These are phyloP conservation scores for Argyrosomus regius DNA, from an alignment of 2,797 vertebrate genomes.

Conservation along the genomic window DNA sequence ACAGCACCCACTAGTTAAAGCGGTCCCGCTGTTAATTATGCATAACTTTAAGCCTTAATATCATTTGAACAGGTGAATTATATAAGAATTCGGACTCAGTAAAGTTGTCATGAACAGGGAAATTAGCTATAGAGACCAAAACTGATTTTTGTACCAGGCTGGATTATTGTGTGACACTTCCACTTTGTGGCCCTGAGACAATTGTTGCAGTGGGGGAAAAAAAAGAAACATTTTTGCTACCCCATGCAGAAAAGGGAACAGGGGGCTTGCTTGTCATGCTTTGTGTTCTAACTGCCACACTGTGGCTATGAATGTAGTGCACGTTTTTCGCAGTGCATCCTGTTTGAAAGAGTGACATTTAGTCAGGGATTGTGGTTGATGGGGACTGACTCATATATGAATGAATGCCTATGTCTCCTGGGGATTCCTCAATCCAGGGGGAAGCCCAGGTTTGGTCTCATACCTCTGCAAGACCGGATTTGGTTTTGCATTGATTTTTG, in stretches of 20 bases:
- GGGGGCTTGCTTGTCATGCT: neutral
- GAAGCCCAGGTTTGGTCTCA: slow-evolving; percentile 14
- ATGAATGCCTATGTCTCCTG: neutral
- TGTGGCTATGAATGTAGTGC: neutral
- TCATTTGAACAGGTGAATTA: too few relatives aligned
- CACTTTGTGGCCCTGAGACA: too few relatives aligned
- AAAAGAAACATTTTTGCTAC: neutral
- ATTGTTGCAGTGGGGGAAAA: neutral
- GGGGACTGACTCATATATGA: neutral
- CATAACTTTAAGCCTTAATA: too few relatives aligned
- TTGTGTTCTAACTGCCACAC: neutral
- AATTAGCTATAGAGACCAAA: too few relatives aligned
- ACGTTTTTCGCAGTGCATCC: neutral
- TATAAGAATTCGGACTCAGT: too few relatives aligned
- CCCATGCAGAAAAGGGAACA: neutral
- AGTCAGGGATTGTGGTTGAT: neutral
- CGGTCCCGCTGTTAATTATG: too few relatives aligned
- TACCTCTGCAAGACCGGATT: neutral
- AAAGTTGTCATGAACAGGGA: too few relatives aligned
- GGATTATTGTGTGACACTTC: too few relatives aligned
- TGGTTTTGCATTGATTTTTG: neutral
- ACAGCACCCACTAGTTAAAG: too few relatives aligned
- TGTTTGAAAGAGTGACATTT: slow-evolving; percentile 17
- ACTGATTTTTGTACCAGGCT: too few relatives aligned
- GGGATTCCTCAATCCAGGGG: slow-evolving; percentile 16